Conservation (phyloP, 2,113 vertebrate species). For the Tauraco erythrolophus region DNA sequence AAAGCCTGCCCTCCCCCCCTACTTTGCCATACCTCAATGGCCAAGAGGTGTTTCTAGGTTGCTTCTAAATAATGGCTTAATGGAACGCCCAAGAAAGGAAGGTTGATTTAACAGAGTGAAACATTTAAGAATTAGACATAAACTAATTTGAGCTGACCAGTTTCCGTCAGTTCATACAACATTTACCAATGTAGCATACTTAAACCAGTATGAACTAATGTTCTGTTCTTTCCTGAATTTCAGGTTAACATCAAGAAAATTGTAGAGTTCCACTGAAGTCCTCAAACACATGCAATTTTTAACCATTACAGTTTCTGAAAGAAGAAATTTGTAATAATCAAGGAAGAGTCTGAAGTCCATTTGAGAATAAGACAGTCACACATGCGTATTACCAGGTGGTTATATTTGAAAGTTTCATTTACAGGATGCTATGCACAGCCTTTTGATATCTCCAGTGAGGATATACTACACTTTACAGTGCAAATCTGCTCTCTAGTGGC, state of each 20-base stretch:
- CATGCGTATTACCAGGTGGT: not conserved
- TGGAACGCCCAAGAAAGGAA: not conserved
- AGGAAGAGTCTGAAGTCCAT: not conserved
- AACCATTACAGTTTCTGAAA: not conserved
- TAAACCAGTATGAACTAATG: not conserved
- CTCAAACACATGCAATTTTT: not conserved
- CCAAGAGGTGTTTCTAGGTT: not conserved
- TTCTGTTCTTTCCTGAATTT: not conserved
- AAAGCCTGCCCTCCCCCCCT: rapidly evolving
- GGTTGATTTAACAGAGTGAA: not conserved
- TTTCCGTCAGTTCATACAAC: not conserved
- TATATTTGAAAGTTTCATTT: not conserved
- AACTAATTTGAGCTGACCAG: not conserved
- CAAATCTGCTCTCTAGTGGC: slow-evolving; percentile 53
- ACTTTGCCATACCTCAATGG: not conserved
- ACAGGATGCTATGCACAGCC: not conserved
- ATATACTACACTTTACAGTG: not conserved
- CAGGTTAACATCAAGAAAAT: not conserved
- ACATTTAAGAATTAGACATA: not conserved
- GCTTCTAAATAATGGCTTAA: not conserved
- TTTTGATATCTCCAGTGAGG: not conserved
- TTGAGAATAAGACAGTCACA: not conserved
- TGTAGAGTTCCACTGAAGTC: not conserved
- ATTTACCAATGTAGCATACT: not conserved
- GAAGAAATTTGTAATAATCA: not conserved